Base-by-base conservation (phyloP, 2,797 vertebrate genomes). In the Gallirallus australis region DNA sequence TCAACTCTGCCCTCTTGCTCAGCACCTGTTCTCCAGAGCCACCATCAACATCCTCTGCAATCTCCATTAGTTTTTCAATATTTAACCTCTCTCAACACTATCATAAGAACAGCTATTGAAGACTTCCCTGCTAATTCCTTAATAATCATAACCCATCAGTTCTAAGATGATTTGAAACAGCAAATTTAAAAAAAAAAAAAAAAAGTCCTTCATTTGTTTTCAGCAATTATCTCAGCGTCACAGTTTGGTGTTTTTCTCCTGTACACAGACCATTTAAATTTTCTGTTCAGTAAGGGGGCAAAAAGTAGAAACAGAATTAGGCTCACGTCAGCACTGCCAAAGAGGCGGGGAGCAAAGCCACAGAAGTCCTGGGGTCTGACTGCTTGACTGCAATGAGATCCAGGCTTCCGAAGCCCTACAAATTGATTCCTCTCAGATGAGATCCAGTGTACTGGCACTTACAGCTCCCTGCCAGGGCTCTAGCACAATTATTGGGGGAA, bases 351-450 rank as follows among this genome's bases (percentile, higher is more conserved):
- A 94, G 37, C 35, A 75, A 86, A 77, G 56, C 25, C 48, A 73
- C 56, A 30, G 12, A 69, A 77, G 88, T 83, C 89, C 75, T 92
- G 68, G 69, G 71, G 27, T 93, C 54, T 82, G 75, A 68, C 47
- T 79, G 75, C 86, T 96, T 85, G 85, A 91, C 47, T n/a, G 76
- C 88, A 95, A 33, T 9, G 59, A 72, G 24, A 47, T 39, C 33
- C 69, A 81, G 57, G 40, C 50, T 75, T 20, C 63, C 2, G 1
- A 80, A 83, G 24, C 30, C 77, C 60, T 73, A n/a, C 17, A n/a
- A 24, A 72, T 1, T 21, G 23, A 40, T 18, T 52, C 25, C 15
- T 47, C 52, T 52, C 76, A 48, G 64, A 31, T 11, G 11, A 14
- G 12, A n/a, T 37, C n/a, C 31, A 9, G 19, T 8, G 25, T 30